Conservation (phyloP, 2,797 vertebrate genomes). For the Telmatherina bonti region DNA sequence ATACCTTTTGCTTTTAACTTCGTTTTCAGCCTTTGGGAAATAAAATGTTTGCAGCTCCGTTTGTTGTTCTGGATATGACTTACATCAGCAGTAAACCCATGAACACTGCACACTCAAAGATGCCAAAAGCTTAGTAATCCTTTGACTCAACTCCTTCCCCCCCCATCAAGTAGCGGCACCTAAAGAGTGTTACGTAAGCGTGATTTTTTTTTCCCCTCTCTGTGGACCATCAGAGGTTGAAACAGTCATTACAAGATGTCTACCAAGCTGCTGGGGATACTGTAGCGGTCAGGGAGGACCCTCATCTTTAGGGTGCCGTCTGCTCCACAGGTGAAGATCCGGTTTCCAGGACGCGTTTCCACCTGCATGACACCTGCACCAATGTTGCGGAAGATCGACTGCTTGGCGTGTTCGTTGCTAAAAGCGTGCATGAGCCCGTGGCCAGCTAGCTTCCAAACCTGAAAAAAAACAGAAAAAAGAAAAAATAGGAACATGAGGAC, state of each 20-base stretch:
- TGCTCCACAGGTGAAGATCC: constrained; percentile 97
- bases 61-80: constrained; percentile 63
- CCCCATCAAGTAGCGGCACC: constrained; percentile 47
- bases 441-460: constrained; percentile 95
- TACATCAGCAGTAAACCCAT: constrained; percentile 66
- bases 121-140: constrained; percentile 56
- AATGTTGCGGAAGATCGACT: constrained; percentile 98
- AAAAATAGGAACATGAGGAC: neutral
- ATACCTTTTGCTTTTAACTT: constrained; percentile 71
- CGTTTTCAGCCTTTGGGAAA: constrained; percentile 68
- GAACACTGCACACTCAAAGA: constrained; percentile 62
- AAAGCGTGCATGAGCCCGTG: constrained; percentile 96
- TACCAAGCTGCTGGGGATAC: constrained; percentile 89
- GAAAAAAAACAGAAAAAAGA: constrained; percentile 25
- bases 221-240: constrained; percentile 40
- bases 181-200: constrained; percentile 62
- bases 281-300: constrained; percentile 93
- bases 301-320: constrained; percentile 98
- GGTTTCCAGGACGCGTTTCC: constrained; percentile 90
- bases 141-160: constrained; percentile 50
- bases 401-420: constrained; percentile 95
- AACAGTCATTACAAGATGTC: constrained; percentile 86
- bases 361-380: constrained; percentile 97
- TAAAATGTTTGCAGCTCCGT: constrained; percentile 72
- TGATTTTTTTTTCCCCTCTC: constrained; percentile 26